Evolutionary conservation across 2,888 invertebrate genomes (phyloP).

Genomic region (Apamea crenata): DNA sequence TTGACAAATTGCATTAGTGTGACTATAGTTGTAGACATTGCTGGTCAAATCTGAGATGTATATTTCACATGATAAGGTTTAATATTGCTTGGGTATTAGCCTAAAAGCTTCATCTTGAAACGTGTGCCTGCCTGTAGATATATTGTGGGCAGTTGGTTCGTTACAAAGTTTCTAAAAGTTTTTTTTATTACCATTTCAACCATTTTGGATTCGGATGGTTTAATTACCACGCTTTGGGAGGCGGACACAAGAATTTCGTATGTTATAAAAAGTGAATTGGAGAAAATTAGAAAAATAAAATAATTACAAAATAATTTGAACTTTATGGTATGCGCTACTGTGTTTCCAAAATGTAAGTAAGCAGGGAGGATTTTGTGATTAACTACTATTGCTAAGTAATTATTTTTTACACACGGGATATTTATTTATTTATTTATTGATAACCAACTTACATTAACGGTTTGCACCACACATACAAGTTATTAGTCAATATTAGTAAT

Average conservation of each 20-base stretch:
- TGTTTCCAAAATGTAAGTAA: neutral
- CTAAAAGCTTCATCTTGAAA: slow-evolving; percentile 77
- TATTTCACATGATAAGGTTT: slow-evolving; percentile 53
- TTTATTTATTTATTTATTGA: too few species aligned
- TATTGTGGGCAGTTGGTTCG: slow-evolving; percentile 87
- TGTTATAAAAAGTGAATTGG: neutral
- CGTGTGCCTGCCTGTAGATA: slow-evolving; percentile 79
- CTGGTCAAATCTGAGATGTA: slow-evolving; percentile 51
- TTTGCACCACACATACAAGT: too few species aligned
- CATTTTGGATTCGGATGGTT: slow-evolving; percentile 41
- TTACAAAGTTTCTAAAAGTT: slow-evolving; percentile 81
- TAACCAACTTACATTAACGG: too few species aligned
- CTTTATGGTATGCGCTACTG: neutral
- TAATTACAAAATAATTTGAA: neutral
- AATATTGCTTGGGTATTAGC: slow-evolving; percentile 48
- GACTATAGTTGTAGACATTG: slow-evolving; percentile 68
- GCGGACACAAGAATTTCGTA: neutral
- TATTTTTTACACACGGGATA: too few species aligned
- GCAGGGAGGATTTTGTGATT: too few species aligned
- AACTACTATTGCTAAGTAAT: too few species aligned
- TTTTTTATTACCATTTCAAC: slow-evolving; percentile 53
- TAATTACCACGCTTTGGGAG: slow-evolving; percentile 47
- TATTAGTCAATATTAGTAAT: too few species aligned
- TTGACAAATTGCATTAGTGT: slow-evolving; percentile 79
- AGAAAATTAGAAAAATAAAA: neutral